Conservation (phyloP, 1,140 invertebrate species). For the Aphis gossypii region DNA sequence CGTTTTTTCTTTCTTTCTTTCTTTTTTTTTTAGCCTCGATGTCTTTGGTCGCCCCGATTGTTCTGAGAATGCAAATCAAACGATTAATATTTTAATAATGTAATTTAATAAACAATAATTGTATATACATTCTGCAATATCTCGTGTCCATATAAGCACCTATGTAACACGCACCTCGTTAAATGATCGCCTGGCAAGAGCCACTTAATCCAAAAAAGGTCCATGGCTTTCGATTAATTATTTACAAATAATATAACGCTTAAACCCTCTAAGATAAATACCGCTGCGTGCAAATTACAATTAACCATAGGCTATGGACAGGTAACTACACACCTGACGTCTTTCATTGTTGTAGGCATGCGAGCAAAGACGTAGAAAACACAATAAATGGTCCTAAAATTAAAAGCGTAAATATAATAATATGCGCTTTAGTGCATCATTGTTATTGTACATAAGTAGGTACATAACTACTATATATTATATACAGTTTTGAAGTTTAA, state of each 20-base stretch:
- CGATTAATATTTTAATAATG: slow-evolving; percentile 17
- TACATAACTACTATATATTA: background rate
- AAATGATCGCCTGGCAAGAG: background rate
- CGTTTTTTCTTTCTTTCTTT: background rate
- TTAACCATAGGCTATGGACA: background rate
- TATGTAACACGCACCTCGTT: background rate
- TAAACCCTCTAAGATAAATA: background rate
- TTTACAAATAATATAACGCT: background rate
- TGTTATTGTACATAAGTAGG: background rate
- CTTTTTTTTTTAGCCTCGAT: background rate
- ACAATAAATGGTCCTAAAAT: background rate
- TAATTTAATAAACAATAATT: slow-evolving; percentile 17
- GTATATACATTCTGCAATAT: background rate
- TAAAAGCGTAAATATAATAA: background rate
- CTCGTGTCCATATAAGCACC: background rate
- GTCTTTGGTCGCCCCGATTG: slow-evolving; percentile 1
- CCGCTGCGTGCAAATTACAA: background rate
- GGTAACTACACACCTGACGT: background rate
- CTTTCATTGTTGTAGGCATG: background rate
- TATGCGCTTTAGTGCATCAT: background rate
- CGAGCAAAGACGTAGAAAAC: background rate
- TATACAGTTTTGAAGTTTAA: background rate
- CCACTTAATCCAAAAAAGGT: background rate
- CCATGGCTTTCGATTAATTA: background rate
- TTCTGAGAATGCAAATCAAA: slow-evolving; percentile 52